Percentiles rank a stretch among this genome's conserved stretches.
Evolutionary conservation across 2,888 invertebrate species (phyloP).

Genomic region (Zelleria hepariella): DNA sequence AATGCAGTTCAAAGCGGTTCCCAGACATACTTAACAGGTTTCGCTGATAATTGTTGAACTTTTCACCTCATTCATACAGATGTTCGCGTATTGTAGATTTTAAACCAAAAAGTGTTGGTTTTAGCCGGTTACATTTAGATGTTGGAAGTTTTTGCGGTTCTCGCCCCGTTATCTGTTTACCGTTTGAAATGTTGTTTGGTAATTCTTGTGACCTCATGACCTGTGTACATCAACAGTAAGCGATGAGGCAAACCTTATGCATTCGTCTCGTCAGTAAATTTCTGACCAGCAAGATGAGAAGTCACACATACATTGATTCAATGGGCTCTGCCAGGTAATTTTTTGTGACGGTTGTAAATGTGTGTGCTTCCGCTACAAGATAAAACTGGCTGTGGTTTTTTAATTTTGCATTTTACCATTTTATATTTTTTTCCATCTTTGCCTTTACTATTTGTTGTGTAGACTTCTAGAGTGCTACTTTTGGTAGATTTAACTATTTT

Average conservation of each 20-base stretch:
- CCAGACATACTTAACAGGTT: background rate
- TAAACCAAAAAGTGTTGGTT: background rate
- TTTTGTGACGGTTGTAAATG: background rate
- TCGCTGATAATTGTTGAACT: background rate
- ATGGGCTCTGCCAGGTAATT: conserved; percentile 62
- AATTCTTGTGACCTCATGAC: conserved; percentile 45
- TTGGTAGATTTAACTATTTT: no score
- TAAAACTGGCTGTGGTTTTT: background rate
- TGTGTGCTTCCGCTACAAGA: background rate
- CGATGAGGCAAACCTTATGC: conserved; percentile 63
- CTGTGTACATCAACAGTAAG: conserved; percentile 65
- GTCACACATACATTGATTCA: conserved; percentile 62
- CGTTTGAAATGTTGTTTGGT: conserved; percentile 20
- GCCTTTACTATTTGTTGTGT: background rate
- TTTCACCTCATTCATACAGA: background rate
- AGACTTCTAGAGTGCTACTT: no score
- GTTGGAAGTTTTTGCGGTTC: background rate
- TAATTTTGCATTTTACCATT: background rate
- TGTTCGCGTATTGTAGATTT: background rate
- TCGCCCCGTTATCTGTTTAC: conserved; percentile 11
- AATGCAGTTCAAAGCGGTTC: background rate
- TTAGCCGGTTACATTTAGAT: background rate
- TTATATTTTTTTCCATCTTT: conserved; percentile 16
- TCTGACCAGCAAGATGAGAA: conserved; percentile 66
- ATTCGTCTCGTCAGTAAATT: conserved; percentile 56